phyloP scores from a whole-genome alignment of 2,797 vertebrate genomes.

The Sebastes trivittatus region DNA sequence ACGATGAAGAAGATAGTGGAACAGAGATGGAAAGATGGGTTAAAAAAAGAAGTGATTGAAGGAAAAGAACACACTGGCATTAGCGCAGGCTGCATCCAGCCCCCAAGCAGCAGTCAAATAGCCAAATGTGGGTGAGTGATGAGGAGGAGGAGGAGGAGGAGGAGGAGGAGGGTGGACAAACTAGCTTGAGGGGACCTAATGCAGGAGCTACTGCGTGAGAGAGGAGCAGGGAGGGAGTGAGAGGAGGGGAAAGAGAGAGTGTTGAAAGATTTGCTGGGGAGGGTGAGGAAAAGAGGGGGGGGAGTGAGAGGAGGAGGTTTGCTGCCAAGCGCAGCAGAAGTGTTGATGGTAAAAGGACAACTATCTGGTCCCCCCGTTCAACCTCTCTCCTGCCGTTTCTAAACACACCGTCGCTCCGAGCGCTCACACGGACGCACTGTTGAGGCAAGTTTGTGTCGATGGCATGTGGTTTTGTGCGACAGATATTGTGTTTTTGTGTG shows the following conservation, averaged over 20 bases:
- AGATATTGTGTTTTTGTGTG: constrained; percentile 20
- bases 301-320: constrained; percentile 29
- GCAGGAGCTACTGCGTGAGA: constrained; percentile 42
- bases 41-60: constrained; percentile 19
- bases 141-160: neutral
- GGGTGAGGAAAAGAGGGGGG: constrained; percentile 36
- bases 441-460: neutral
- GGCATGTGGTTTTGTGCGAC: constrained; percentile 10
- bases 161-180: neutral
- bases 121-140: constrained; percentile 18
- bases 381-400: constrained; percentile 12
- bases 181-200: constrained; percentile 39
- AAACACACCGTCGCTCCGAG: constrained; percentile 41
- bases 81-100: constrained; percentile 24
- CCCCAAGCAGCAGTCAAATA: constrained; percentile 26
- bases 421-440: constrained; percentile 2
- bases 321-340: constrained; percentile 69
- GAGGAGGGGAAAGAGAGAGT: constrained; percentile 33
- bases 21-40: neutral
- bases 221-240: constrained; percentile 28
- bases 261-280: constrained; percentile 65
- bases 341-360: constrained; percentile 75
- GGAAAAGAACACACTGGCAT: constrained; percentile 23
- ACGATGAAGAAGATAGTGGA: neutral
- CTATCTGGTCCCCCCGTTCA: constrained; percentile 57